Conservation (phyloP, 2,113 vertebrate genomes). For the Zosterops pallidus region DNA sequence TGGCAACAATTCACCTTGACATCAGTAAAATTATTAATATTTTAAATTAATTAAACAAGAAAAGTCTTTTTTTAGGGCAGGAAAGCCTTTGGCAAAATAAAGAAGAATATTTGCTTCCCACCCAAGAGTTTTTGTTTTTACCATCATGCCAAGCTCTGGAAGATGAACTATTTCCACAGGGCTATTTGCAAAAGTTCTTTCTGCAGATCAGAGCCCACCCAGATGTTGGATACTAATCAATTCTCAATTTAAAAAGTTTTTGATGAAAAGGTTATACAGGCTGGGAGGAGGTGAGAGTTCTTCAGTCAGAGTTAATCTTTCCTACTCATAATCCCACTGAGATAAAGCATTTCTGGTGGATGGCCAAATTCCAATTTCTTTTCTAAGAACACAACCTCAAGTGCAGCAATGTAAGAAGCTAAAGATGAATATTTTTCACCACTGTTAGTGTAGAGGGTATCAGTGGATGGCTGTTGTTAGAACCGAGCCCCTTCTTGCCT, state of each 20-base stretch:
- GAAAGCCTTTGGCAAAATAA: constrained; percentile 3
- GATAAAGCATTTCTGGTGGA: not conserved
- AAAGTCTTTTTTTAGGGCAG: not conserved
- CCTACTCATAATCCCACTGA: not conserved
- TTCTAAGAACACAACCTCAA: not conserved
- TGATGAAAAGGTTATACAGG: not conserved
- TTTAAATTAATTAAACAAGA: constrained; percentile 22
- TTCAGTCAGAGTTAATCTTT: not conserved
- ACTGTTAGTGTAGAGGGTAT: not conserved
- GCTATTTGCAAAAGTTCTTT: not conserved
- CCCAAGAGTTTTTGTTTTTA: not conserved
- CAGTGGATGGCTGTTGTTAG: not conserved
- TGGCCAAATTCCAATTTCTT: not conserved
- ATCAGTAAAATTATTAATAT: constrained; percentile 23
- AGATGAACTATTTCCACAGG: not conserved
- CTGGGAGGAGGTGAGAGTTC: not conserved
- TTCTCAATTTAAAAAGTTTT: not conserved
- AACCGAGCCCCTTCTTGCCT: not conserved
- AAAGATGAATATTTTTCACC: not conserved
- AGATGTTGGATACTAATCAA: not conserved
- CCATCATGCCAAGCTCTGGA: not conserved
- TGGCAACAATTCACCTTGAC: constrained; percentile 40
- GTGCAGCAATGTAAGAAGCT: not conserved
- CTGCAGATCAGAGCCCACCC: not conserved
- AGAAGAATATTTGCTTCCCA: not conserved